These are phyloP conservation scores for Drosophila birchii DNA, from an alignment of 2,888 invertebrate species.

Conservation along the genomic window DNA sequence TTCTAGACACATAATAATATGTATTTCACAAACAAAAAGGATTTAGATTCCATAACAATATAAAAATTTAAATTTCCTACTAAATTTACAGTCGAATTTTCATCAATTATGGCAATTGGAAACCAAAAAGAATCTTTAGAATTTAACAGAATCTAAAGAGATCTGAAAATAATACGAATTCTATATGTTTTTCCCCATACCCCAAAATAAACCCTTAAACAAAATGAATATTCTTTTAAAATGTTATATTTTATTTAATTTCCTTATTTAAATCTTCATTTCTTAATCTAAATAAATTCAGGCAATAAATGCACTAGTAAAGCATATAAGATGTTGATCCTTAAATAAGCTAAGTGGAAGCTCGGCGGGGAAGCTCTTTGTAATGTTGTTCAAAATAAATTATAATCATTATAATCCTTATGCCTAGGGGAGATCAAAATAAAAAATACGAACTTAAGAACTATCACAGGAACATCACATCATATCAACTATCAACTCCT, in stretches of 20 bases:
- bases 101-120: background rate
- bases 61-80: too few relatives aligned
- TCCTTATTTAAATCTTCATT: constrained; percentile 13
- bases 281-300: constrained; percentile 10
- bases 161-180: background rate
- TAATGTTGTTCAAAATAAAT: constrained; percentile 36
- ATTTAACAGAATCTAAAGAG: background rate
- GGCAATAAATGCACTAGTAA: constrained; percentile 16
- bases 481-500: constrained; percentile 41
- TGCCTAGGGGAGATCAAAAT: constrained; percentile 71
- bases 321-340: constrained; percentile 21
- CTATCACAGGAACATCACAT: constrained; percentile 83
- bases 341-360: constrained; percentile 58
- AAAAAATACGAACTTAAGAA: constrained; percentile 74
- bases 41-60: background rate
- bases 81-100: background rate
- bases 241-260: constrained; percentile 2
- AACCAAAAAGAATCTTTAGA: background rate
- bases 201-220: background rate
- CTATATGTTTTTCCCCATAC: background rate
- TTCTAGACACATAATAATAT: too few relatives aligned
- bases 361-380: constrained; percentile 46
- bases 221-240: background rate
- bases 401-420: constrained; percentile 30
- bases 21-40: too few relatives aligned